phyloP scores from a whole-genome alignment of 2,888 invertebrate genomes.

The Hypolimnas misippus region DNA sequence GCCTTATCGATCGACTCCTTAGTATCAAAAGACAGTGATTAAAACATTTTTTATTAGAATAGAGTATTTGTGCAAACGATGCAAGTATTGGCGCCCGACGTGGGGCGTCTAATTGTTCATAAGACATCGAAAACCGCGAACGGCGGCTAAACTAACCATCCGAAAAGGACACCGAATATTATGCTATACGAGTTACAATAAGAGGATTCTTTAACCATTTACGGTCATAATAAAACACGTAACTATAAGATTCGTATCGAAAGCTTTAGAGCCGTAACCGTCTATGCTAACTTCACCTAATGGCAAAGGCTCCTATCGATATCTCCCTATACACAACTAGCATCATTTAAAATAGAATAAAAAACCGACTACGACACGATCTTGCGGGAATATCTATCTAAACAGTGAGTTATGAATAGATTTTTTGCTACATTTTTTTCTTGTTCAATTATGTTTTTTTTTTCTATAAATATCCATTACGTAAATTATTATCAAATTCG shows the following conservation, averaged over 20 bases:
- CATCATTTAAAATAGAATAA: slow-evolving; percentile 78
- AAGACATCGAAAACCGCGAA: slow-evolving; percentile 45
- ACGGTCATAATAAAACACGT: slow-evolving; percentile 63
- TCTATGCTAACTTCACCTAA: slow-evolving; percentile 57
- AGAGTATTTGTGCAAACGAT: slow-evolving; percentile 78
- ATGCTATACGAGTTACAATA: slow-evolving; percentile 60
- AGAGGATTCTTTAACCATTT: slow-evolving; percentile 66
- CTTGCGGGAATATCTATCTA: slow-evolving; percentile 72
- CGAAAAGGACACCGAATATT: slow-evolving; percentile 60
- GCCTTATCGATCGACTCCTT: slow-evolving; percentile 54
- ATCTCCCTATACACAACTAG: slow-evolving; percentile 70
- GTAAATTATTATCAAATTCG: slow-evolving; percentile 84
- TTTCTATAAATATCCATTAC: slow-evolving; percentile 74
- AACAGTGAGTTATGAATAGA: slow-evolving; percentile 66
- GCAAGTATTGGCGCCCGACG: slow-evolving; percentile 52
- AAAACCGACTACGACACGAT: slow-evolving; percentile 68
- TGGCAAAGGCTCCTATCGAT: slow-evolving; percentile 54
- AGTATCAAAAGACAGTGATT: slow-evolving; percentile 74
- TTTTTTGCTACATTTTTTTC: slow-evolving; percentile 56
- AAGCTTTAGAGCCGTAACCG: slow-evolving; percentile 73
- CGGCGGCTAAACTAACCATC: slow-evolving; percentile 49
- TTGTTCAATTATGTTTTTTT: slow-evolving; percentile 50
- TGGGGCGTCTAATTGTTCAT: slow-evolving; percentile 47
- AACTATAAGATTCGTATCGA: slow-evolving; percentile 72
- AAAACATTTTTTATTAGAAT: slow-evolving; percentile 59